Evolutionary conservation across 2,797 vertebrate genomes (phyloP).

Genomic region (Gymnopithys bicolor): DNA sequence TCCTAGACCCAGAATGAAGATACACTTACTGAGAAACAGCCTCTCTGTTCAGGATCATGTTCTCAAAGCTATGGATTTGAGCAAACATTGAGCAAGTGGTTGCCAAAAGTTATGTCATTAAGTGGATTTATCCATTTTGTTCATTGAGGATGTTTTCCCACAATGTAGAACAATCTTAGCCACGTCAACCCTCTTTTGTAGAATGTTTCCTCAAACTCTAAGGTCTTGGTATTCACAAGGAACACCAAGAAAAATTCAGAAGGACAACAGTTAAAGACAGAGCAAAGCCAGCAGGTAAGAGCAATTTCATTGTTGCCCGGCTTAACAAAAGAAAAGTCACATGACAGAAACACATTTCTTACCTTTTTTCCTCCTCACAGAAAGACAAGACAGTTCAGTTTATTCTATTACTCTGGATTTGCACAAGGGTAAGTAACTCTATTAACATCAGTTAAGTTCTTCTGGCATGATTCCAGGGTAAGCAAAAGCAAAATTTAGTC

Average conservation of each 20-base stretch:
- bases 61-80: neutral
- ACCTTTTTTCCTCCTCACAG: neutral
- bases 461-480: constrained; percentile 8
- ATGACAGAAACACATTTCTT: neutral
- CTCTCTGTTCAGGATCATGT: neutral
- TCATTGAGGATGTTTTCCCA: neutral
- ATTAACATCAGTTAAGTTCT: constrained; percentile 21
- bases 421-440: neutral
- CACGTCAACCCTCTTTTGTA: neutral
- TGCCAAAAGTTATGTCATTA: neutral
- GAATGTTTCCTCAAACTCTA: neutral
- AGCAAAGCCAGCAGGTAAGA: neutral
- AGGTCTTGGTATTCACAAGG: neutral
- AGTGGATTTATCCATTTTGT: neutral
- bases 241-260: neutral
- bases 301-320: neutral
- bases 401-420: neutral
- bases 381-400: neutral
- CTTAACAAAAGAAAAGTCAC: neutral
- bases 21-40: neutral
- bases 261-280: neutral
- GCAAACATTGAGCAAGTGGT: neutral
- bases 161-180: neutral
- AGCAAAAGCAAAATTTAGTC: constrained; percentile 53
- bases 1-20: neutral